A percentile compares a stretch with the other conserved stretches of the same genome.
Conservation (phyloP, 2,113 vertebrate species). For the Atlantisia rogersi region DNA sequence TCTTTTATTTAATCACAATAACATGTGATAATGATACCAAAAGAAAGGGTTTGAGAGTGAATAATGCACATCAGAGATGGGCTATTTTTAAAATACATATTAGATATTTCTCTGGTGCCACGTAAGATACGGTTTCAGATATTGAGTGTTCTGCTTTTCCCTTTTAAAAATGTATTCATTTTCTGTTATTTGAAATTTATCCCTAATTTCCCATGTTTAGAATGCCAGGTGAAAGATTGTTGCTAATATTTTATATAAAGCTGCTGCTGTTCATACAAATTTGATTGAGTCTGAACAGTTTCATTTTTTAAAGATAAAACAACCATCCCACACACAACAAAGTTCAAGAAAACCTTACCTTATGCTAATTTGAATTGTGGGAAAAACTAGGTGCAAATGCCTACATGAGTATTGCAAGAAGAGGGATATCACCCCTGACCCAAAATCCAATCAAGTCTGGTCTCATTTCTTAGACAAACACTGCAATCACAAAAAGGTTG, state of each 20-base stretch:
- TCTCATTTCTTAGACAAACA: neutral
- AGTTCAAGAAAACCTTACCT: neutral
- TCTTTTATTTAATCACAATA: neutral
- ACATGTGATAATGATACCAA: neutral
- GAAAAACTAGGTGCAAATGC: neutral
- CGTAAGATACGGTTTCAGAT: neutral
- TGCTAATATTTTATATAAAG: neutral
- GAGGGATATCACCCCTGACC: neutral
- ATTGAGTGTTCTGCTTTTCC: neutral
- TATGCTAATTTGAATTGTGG: neutral
- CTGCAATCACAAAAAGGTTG: neutral
- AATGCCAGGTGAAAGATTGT: neutral
- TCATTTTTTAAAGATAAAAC: neutral
- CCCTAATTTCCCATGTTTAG: neutral
- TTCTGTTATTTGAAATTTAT: neutral
- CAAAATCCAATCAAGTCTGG: neutral
- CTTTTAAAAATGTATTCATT: neutral
- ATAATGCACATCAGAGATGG: neutral
- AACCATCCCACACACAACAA: neutral
- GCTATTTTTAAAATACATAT: neutral
- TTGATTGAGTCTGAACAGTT: neutral
- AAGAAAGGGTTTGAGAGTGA: neutral
- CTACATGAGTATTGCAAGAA: neutral
- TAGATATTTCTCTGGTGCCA: neutral
- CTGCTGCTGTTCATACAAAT: neutral